phyloP scores from a whole-genome alignment of 1,140 invertebrate species.

The Diachasma alloeum region DNA sequence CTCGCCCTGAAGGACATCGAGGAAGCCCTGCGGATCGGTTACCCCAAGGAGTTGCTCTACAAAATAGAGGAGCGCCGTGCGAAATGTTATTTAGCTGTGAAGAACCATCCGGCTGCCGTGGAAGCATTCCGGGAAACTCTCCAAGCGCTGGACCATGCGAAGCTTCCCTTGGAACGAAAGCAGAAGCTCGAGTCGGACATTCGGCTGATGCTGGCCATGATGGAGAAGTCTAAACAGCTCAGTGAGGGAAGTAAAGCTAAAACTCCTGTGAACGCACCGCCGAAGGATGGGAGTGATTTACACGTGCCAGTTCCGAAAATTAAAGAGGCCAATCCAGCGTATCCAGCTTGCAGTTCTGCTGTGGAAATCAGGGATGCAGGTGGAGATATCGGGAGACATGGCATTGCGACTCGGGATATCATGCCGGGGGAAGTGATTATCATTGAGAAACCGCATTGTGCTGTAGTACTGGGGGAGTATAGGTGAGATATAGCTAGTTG shows the following conservation, averaged over 20 bases:
- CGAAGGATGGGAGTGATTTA: conserved; percentile 40
- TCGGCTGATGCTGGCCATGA: conserved; percentile 76
- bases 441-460: conserved; percentile 78
- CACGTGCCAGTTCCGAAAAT: conserved; percentile 47
- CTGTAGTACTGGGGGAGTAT: conserved; percentile 76
- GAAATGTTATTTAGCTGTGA: conserved; percentile 78
- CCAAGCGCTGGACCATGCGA: conserved; percentile 70
- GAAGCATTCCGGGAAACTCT: conserved; percentile 73
- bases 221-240: conserved; percentile 67
- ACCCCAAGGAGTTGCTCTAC: conserved; percentile 77
- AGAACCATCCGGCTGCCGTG: conserved; percentile 74
- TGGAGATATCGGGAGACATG: conserved; percentile 68
- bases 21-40: conserved; percentile 73
- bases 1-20: conserved; percentile 75
- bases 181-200: conserved; percentile 74
- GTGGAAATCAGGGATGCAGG: conserved; percentile 66
- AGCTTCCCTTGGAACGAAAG: conserved; percentile 71
- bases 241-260: conserved; percentile 50
- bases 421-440: conserved; percentile 74
- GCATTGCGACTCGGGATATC: conserved; percentile 71
- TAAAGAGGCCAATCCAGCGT: conserved; percentile 62
- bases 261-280: conserved; percentile 44
- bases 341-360: conserved; percentile 68
- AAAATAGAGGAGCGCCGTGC: conserved; percentile 83
- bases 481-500: conserved; percentile 47